Base-by-base conservation (phyloP, 2,113 vertebrate species). In the Pipa parva region DNA sequence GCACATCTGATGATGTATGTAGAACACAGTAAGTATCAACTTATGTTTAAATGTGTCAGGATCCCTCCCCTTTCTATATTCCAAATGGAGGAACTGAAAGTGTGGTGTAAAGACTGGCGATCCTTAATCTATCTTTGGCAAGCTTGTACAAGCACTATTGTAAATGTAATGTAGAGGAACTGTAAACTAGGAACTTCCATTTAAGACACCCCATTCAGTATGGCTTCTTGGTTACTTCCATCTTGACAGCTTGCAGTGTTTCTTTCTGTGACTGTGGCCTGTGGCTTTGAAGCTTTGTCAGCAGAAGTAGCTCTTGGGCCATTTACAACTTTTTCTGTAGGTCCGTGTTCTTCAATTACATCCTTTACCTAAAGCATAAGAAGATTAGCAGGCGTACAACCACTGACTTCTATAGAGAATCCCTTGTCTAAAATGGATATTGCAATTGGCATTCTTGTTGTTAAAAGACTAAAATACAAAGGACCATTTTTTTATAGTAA, bases 81-180 rank as follows among this genome's bases (percentile, higher is more conserved):
- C 89, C 90, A 83, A 79, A 89, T 89, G 89, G 91, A 90, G 80
- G 89, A 93, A 91, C 91, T 89, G 88, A 94, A 92, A 93, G 85
- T 91, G 92, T 90, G 84, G 85, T 88, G 85, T 90, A 90, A 88
- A 90, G 88, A 93, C 89, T 93, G 89, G 91, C 89, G 89, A 91
- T 93, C 89, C 88, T 71, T 88, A 87, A 89, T 93, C 92, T 97
- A 95, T 99, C 96, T 99, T 99, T 99, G 96, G 95, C 95, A 95
- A 97, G 93, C 92, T 95, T 89, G 85, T 93, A 96, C 92, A 92
- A 95, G 94, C 92, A 93, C 92, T 97, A 92, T 92, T 92, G 89
- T 92, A 90, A 89, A 92, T 86, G 88, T 90, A 88, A 90, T 87
- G 88, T 89, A 88, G 77, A 80, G 87, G 87, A 89, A 89, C 83